Evolutionary conservation across 2,797 vertebrate species (phyloP), one percentile per base, ranked within the genome.

Genomic region (Myotis vivesi): DNA sequence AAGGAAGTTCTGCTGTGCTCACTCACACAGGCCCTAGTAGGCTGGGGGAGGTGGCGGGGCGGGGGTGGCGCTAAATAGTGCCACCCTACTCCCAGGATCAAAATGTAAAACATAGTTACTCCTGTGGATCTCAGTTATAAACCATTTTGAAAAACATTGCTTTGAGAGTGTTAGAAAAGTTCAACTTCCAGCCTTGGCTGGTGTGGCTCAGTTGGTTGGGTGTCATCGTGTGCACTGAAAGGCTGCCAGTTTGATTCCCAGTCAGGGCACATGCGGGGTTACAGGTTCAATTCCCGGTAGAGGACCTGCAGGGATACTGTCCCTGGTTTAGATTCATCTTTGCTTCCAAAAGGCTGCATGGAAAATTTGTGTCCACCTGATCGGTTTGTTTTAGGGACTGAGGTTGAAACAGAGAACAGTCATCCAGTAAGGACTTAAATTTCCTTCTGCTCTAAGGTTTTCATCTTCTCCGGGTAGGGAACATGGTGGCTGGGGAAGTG

Each of bases 1-100:
- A n/a, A n/a, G 22, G 20, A n/a, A 66, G 73, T 44, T 80, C 64
- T 55, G 13, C 49, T 57, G 19, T 51, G 69, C 25, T 77, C 12
- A 53, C 49, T 57, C 59, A 79, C 36, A 19, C 3, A 9, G 25
- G 20, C 33, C 49, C 87, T 17, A 0, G 3, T 1, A 8, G 44
- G 57, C 57, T 59, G 57, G 57, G 4, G 57, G 12, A 59, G 25
- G 11, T 28, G 28, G 7, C 0, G 19, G 28, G 8, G 0, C 5
- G 0, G 6, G 0, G 15, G 7, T 1, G 20, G 20, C 15, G 38
- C 72, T 53, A 38, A 51, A 23, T 41, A 49, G n/a, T 7, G 0
- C 25, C 6, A 0, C 59, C 28, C 17, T 23, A 71, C 49, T 28
- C 15, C n/a, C 36, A 33, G n/a, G 71, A 44, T 33, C n/a, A 9